Evolutionary conservation across 2,888 invertebrate genomes (phyloP).

Genomic region (Aphodius granarius): DNA sequence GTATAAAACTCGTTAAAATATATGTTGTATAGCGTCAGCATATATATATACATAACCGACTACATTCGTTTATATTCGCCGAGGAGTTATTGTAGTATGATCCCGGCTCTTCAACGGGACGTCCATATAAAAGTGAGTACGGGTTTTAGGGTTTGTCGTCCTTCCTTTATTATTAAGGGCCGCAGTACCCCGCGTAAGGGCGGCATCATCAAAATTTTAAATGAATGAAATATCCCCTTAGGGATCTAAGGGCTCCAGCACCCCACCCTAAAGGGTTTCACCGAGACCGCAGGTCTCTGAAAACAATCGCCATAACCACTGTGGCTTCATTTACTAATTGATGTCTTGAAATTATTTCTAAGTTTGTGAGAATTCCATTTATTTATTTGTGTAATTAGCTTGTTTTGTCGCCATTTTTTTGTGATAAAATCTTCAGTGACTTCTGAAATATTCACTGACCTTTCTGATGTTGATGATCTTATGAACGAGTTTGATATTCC

Average conservation of each 20-base stretch:
- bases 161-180: background rate
- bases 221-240: slow-evolving; percentile 40
- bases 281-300: background rate
- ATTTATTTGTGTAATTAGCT: no score
- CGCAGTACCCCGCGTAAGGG: background rate
- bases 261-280: background rate
- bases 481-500: no score
- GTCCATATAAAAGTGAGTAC: background rate
- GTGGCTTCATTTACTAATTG: slow-evolving; percentile 10
- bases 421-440: no score
- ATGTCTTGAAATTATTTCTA: slow-evolving; percentile 5
- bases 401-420: no score
- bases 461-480: no score
- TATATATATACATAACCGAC: background rate
- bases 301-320: slow-evolving; percentile 2
- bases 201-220: slow-evolving; percentile 39
- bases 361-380: no score
- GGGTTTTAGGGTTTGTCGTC: background rate
- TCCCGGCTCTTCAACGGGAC: background rate
- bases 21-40: background rate
- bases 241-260: background rate
- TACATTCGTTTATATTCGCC: background rate
- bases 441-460: no score
- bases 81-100: background rate
- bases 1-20: background rate